These are phyloP conservation scores for Cydia fagiglandana DNA, from an alignment of 1,140 invertebrate genomes.

Conservation along the genomic window DNA sequence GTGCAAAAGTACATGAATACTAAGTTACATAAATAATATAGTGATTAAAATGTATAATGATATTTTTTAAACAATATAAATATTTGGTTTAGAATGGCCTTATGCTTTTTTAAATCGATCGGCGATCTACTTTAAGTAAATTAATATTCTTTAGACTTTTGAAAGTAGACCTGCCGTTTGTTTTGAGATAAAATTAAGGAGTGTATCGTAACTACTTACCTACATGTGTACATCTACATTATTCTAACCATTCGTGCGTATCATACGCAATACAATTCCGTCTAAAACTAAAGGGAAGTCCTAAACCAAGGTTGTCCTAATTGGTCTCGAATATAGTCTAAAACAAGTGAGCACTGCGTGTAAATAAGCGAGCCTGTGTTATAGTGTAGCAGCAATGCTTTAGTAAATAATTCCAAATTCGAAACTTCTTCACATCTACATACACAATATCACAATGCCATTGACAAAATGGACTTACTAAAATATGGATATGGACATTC, in stretches of 20 bases:
- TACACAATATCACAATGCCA: not conserved
- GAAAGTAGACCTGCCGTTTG: too few relatives aligned
- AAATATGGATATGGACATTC: not conserved
- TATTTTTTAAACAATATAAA: too few relatives aligned
- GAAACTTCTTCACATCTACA: slow-evolving; percentile 12
- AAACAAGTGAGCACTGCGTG: not conserved
- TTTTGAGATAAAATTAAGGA: too few relatives aligned
- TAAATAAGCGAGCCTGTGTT: not conserved
- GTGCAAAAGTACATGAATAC: not conserved
- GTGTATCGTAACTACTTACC: too few relatives aligned
- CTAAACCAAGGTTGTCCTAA: slow-evolving; percentile 6
- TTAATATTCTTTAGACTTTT: too few relatives aligned
- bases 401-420: not conserved
- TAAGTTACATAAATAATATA: not conserved
- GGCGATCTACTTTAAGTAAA: too few relatives aligned
- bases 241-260: not conserved
- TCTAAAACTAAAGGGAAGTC: not conserved
- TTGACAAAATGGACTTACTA: not conserved
- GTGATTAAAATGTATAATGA: too few relatives aligned
- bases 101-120: too few relatives aligned
- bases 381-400: not conserved
- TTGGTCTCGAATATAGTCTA: not conserved
- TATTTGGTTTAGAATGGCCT: too few relatives aligned
- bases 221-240: not conserved
- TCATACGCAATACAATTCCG: not conserved